Evolutionary conservation across 2,797 vertebrate species (phyloP).

Genomic region (Poeciliopsis gracilis): DNA sequence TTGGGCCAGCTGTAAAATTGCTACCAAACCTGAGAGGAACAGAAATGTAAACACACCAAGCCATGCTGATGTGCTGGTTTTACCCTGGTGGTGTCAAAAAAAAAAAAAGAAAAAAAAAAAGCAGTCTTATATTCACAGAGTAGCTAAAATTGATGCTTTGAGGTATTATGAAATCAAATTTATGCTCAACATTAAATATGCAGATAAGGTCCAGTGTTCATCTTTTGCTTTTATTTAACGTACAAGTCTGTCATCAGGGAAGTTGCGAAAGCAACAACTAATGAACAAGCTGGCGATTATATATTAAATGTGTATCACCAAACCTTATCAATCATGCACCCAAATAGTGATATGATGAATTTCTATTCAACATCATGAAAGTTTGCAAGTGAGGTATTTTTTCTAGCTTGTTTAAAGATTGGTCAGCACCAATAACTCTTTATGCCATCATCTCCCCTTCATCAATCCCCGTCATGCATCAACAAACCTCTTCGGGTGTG

Average conservation of each 20-base stretch:
- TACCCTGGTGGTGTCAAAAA: too few relatives aligned
- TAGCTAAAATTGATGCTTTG: neutral
- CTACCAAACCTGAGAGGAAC: neutral
- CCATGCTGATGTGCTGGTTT: neutral
- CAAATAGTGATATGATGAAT: neutral
- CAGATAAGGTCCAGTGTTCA: neutral
- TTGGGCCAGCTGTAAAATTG: constrained; percentile 11
- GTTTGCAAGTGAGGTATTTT: neutral
- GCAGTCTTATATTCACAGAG: too few relatives aligned
- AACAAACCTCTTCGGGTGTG: neutral
- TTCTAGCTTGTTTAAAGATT: neutral
- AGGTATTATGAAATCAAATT: neutral
- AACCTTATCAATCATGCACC: neutral
- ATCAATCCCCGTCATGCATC: neutral
- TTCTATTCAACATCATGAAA: neutral
- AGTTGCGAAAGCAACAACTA: neutral
- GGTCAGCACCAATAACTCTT: neutral
- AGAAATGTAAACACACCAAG: neutral
- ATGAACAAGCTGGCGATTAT: neutral
- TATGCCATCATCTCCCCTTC: neutral
- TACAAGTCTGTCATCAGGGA: neutral
- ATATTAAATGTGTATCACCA: neutral
- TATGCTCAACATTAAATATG: neutral
- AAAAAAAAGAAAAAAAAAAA: neutral
- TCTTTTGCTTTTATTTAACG: neutral